Base-by-base conservation (phyloP, 2,888 invertebrate species). In the Polylopha cassiicola region DNA sequence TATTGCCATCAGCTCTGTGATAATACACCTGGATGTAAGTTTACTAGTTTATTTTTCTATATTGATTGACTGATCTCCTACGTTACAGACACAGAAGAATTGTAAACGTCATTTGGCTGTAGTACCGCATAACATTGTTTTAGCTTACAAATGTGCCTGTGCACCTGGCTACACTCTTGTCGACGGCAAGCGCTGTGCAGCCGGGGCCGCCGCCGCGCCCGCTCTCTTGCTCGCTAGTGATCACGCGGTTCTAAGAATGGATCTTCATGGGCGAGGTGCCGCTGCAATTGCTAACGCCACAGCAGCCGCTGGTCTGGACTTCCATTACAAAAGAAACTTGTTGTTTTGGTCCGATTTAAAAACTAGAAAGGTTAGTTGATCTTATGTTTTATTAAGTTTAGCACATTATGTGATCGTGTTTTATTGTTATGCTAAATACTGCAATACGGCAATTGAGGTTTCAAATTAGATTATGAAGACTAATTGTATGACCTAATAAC, bases 1-100 rank as follows among this genome's bases (percentile, higher is more conserved):
- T 94, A 89, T 74, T 99, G 99, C 74, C 97, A 98, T 67, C 99
- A 99, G 75, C 87, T 93, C 16, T 99, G 99, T 73, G 89, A 90
- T 43, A 98, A 99, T 73, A 92, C 91, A 0, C 92, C 92, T 1
- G 97, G 92, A 22, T 90, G 86, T 84, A 26, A 74, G 76, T 66
- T 22, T 5, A 5, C 17, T 24, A 24, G 14, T n/a, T 14, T 17
- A 4, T 18, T 13, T 22, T 39, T 4, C 22, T 18, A 18, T 89
- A n/a, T n/a, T n/a, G n/a, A n/a, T n/a, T n/a, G n/a, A n/a, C n/a
- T n/a, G n/a, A n/a, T n/a, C n/a, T n/a, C n/a, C n/a, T n/a, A n/a
- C n/a, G n/a, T n/a, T n/a, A n/a, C n/a, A n/a, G n/a, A n/a, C n/a
- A n/a, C n/a, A n/a, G n/a, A n/a, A n/a, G n/a, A n/a, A n/a, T n/a